Evolutionary conservation across 64 coral and sea anemone species (phyloP), one percentile per base, ranked within the genome.

Genomic region (Stichodactyla helianthus): DNA sequence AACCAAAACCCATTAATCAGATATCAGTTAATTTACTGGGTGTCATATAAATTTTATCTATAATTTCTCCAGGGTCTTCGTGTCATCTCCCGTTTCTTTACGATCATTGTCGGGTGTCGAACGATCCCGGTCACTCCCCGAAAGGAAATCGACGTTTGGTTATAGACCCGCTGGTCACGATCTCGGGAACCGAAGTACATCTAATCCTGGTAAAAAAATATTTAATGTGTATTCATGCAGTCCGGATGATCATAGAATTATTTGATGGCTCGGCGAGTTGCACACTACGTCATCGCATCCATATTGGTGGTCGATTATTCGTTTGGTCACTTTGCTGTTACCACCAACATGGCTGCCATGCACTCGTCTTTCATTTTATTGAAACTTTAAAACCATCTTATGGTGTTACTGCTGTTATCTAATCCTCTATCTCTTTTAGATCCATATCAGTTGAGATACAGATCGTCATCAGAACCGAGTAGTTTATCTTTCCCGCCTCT

Each of bases 61-160:
- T 23, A 27, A 9, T 74, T 74, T 23, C 23, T 85, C 7, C 31
- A 90, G 89, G 35, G 89, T 90, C 7, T 85, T 90, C 35, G 89
- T 90, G 17, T 85, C 82, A 26, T 90, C 89, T 20, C 89, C 89
- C 10, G 59, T 90, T 74, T 65, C 89, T 44, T 23, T 79, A 11
- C 55, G 83, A 56, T 60, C 89, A 15, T 79, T 79, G 14, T 90
- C 89, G 57, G 89, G 82, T 58, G 88, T 90, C 59, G 89, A 90
- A 79, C 89, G 89, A 25, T 84, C 89, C 27, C 54, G 83, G 6
- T 90, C 89, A 26, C 83, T 90, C 17, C 89, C 89, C 55, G 89
- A 90, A 79, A 18, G 68, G 4, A 31, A 22, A 68, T 68, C 25
- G 68, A 71, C 6, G 18, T 28, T 74, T 31, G 68, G 19, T 68